Evolutionary conservation across 2,797 vertebrate species (phyloP).

Genomic region (Periparus ater): DNA sequence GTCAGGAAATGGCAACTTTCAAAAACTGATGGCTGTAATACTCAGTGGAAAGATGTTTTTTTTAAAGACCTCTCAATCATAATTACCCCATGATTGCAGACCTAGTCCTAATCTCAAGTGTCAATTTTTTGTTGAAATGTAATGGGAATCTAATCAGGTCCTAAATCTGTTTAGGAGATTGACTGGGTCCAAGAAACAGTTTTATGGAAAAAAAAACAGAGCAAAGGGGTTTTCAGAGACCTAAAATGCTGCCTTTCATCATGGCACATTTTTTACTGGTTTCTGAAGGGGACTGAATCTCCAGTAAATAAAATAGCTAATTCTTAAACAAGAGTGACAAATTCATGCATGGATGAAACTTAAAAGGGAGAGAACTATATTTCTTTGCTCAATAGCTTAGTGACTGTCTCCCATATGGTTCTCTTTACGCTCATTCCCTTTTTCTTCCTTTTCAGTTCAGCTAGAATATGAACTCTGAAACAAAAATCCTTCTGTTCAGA

Average conservation of each 20-base stretch:
- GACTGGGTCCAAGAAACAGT: background rate
- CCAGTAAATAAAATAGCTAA: background rate
- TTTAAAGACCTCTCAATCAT: background rate
- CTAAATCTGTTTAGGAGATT: background rate
- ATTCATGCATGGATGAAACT: background rate
- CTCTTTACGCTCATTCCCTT: background rate
- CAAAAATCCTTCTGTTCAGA: constrained; percentile 23
- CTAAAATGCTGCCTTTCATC: background rate
- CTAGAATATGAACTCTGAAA: background rate
- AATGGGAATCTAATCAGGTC: background rate
- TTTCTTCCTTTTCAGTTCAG: background rate
- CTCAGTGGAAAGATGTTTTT: background rate
- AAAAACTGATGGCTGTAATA: background rate
- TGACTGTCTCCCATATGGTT: background rate
- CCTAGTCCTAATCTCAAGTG: background rate
- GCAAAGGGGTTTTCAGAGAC: background rate
- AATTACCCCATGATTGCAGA: background rate
- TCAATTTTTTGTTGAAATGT: background rate
- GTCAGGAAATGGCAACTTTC: background rate
- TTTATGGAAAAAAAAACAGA: background rate
- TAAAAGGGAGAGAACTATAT: background rate
- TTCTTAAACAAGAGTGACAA: background rate
- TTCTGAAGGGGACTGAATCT: background rate
- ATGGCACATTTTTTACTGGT: background rate
- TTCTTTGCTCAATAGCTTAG: background rate